Base-by-base conservation (phyloP, 92 coral and sea anemone species). In the Pocillopora meandrina region DNA sequence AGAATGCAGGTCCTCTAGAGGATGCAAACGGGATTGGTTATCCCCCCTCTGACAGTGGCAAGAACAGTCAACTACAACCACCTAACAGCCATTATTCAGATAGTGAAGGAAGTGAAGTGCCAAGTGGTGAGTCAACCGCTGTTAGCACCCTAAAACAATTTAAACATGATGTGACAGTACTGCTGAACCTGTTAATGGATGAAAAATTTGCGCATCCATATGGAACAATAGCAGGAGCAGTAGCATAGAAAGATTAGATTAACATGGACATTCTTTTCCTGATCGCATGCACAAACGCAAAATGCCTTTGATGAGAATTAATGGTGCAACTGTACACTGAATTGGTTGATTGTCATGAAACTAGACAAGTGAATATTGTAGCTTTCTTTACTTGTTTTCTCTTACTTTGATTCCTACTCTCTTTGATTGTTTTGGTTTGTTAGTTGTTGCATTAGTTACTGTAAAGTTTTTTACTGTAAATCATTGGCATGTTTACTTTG, bases 121-220 rank as follows among this genome's bases (percentile, higher is more conserved):
- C 79, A 11, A 74, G 84, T 35, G 63, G 81, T 61, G 93, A 82
- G 26, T 81, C 78, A 56, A 61, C 61, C 56, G 64, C 62, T 31
- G 78, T 77, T 21, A 91, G 92, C 78, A 90, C 90, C 70, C 84
- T 96, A 34, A 95, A 96, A 64, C 80, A 83, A 36, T 95, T 96
- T 23, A 93, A 91, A 78, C 78, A 86, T 71, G 99, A 94, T 76
- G 94, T 93, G 49, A 90, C 81, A 23, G 81, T 85, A 19, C 78
- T 96, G 33, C 61, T 96, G 78, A 93, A 92, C 84, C 77, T 96
- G 56, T 90, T 96, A 61, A 87, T 95, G 76, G 93, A 95, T 89
- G 98, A 96, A 80, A 96, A 92, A 78, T 96, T 96, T 92, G 98
- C 98, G 13, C 99, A 96, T 78, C 99, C 99, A 17, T 96, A 92